Evolutionary conservation across 2,888 invertebrate genomes (phyloP).

Genomic region (Mylabris sibirica): DNA sequence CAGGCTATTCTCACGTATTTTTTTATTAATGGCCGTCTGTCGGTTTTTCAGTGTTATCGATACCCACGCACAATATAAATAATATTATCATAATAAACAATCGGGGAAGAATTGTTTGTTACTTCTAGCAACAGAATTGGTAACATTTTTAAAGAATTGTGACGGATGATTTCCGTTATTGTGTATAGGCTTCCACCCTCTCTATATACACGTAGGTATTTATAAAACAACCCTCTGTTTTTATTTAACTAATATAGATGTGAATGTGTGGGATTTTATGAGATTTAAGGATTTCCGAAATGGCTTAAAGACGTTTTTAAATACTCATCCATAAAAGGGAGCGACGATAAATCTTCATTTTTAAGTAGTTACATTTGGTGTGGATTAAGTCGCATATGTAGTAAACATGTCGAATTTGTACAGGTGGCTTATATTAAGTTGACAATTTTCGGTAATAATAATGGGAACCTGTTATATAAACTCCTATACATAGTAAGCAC

Average conservation of each 20-base stretch:
- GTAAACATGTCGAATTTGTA: not conserved
- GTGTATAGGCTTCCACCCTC: not conserved
- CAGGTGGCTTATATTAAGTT: slow-evolving; percentile 1
- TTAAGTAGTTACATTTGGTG: slow-evolving; percentile 20
- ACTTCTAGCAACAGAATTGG: not conserved
- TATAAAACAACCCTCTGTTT: slow-evolving; percentile 37
- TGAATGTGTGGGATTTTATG: slow-evolving; percentile 44
- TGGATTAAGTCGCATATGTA: slow-evolving; percentile 31
- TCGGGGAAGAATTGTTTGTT: not conserved
- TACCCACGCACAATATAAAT: not conserved
- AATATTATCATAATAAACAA: not conserved
- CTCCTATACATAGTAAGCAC: not conserved
- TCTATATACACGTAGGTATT: not conserved
- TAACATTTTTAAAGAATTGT: not conserved
- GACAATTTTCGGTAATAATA: not conserved
- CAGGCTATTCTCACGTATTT: slow-evolving; percentile 42
- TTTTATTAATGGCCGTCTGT: slow-evolving; percentile 46
- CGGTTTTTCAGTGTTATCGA: slow-evolving; percentile 30
- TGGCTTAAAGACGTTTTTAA: slow-evolving; percentile 42
- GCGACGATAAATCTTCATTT: not conserved
- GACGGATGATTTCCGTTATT: slow-evolving; percentile 11
- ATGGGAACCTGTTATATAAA: slow-evolving; percentile 3
- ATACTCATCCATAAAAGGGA: slow-evolving; percentile 18
- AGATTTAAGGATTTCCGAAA: slow-evolving; percentile 52
- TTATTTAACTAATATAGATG: slow-evolving; percentile 45